phyloP scores from a whole-genome alignment of 1,140 invertebrate genomes.

The Zaprionus tsacasi region DNA sequence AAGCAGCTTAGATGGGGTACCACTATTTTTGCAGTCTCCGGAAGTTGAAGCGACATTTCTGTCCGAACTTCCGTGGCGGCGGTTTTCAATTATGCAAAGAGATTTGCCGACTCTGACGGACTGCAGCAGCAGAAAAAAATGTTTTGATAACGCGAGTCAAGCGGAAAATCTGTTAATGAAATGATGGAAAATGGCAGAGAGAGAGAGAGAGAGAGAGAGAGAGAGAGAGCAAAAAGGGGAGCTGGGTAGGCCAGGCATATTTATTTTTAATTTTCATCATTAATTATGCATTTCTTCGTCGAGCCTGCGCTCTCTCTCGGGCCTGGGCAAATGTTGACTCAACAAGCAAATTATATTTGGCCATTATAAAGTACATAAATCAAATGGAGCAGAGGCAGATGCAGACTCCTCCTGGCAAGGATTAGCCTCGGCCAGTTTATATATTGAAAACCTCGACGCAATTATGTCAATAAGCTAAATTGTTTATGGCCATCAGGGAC shows the following conservation, averaged over 20 bases:
- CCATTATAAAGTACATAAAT: constrained; percentile 59
- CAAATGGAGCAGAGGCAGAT: constrained; percentile 1
- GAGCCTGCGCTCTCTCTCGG: neutral
- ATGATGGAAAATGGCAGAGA: neutral
- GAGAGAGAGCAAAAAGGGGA: neutral
- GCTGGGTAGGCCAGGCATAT: constrained; percentile 45
- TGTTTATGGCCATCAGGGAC: constrained; percentile 44
- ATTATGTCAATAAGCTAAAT: constrained; percentile 78
- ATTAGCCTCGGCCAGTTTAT: constrained; percentile 51
- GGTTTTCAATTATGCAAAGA: constrained; percentile 75
- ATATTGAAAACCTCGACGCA: constrained; percentile 48
- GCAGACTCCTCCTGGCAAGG: constrained; percentile 30
- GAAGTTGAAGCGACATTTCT: constrained; percentile 63
- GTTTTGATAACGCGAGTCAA: constrained; percentile 30
- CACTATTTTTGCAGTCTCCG: constrained; percentile 47
- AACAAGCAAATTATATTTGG: constrained; percentile 61
- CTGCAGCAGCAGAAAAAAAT: constrained; percentile 19
- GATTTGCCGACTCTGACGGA: constrained; percentile 51
- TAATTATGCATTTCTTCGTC: constrained; percentile 72
- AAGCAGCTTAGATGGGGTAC: neutral
- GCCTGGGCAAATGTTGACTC: constrained; percentile 62
- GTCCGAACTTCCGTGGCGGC: constrained; percentile 51
- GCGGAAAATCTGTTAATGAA: constrained; percentile 30
- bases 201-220: neutral
- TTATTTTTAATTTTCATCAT: constrained; percentile 76